Conservation (phyloP, 2,797 vertebrate genomes). For the Peromyscus eremicus region DNA sequence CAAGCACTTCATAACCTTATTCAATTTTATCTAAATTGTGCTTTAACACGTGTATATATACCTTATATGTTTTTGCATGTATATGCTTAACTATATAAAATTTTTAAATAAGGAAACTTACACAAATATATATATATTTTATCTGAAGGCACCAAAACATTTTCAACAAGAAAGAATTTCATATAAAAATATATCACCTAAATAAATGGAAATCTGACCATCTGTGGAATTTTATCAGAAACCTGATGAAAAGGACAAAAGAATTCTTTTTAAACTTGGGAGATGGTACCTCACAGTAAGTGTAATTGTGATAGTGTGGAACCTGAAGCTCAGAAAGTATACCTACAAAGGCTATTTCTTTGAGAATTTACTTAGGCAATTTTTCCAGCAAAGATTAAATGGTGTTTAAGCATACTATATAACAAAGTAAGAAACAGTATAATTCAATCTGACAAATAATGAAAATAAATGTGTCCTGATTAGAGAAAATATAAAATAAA, state of each 20-base stretch:
- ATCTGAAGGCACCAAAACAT: neutral
- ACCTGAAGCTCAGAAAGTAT: neutral
- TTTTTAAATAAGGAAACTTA: neutral
- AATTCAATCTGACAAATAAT: neutral
- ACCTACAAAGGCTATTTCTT: neutral
- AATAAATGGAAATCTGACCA: neutral
- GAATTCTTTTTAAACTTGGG: neutral
- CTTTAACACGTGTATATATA: neutral
- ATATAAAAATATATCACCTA: neutral
- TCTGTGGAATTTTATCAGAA: neutral
- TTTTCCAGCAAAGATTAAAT: neutral
- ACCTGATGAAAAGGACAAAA: neutral
- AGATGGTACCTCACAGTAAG: neutral
- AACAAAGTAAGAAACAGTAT: neutral
- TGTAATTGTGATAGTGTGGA: neutral
- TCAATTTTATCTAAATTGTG: neutral
- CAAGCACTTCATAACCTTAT: neutral
- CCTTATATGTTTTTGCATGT: neutral
- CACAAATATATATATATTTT: neutral
- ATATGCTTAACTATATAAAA: neutral
- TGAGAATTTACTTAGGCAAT: neutral
- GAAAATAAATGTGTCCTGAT: neutral
- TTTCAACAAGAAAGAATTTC: neutral
- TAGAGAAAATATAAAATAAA: neutral
- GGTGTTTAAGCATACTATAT: neutral